Evolutionary conservation across 2,888 invertebrate species (phyloP).

Genomic region (Eilema sororculum): DNA sequence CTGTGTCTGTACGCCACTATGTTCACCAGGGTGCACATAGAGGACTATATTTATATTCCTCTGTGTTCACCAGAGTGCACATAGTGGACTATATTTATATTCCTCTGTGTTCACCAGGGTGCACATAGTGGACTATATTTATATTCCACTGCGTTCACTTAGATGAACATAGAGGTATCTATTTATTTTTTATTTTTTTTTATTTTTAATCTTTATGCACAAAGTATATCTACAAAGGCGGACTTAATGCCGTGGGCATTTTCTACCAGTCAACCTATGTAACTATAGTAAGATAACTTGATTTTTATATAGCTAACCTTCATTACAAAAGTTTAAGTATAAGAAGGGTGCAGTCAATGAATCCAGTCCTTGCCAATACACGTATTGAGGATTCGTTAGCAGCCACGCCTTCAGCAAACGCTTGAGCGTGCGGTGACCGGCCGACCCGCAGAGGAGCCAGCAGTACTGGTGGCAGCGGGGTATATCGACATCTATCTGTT

Average conservation of each 20-base stretch:
- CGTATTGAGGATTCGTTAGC: slow-evolving; percentile 96
- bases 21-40: no score
- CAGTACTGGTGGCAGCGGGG: slow-evolving; percentile 99
- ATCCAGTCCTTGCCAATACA: slow-evolving; percentile 99
- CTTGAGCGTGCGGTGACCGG: slow-evolving; percentile 96
- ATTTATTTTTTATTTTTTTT: no score
- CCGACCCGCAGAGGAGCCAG: slow-evolving; percentile 96
- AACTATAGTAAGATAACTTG: neutral
- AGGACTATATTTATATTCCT: no score
- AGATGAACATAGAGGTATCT: neutral
- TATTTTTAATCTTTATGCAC: no score
- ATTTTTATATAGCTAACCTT: slow-evolving; percentile 88
- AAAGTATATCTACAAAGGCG: no score
- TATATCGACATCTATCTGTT: slow-evolving; percentile 98
- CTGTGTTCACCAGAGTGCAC: no score
- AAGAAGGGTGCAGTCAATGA: slow-evolving; percentile 99
- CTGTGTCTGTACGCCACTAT: no score
- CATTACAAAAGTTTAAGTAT: slow-evolving; percentile 98
- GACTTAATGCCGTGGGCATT: no score
- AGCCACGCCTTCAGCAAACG: slow-evolving; percentile 99
- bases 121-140: no score
- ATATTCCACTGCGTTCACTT: neutral
- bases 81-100: no score
- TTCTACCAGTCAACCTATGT: no score
- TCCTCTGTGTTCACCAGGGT: no score